A percentile compares a stretch with the other conserved stretches of the same genome.
These are phyloP conservation scores for Drosophila setosimentum DNA, from an alignment of 2,888 invertebrate genomes.

Conservation along the genomic window DNA sequence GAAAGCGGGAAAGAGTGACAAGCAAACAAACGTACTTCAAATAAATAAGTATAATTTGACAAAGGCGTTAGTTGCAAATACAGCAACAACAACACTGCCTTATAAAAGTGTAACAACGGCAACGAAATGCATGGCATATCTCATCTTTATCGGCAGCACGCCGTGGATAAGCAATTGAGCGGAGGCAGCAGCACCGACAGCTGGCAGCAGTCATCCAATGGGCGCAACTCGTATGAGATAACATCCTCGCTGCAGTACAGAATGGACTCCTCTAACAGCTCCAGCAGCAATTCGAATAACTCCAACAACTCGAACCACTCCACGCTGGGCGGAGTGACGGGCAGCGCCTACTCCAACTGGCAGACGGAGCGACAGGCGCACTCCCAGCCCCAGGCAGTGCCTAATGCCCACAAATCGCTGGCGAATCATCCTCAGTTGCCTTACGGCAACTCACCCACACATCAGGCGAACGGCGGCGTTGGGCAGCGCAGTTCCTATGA, in stretches of 20 bases:
- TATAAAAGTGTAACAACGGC: slow-evolving; percentile 62
- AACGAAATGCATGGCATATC: slow-evolving; percentile 84
- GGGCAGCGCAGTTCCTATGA: slow-evolving; percentile 80
- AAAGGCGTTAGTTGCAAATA: slow-evolving; percentile 39
- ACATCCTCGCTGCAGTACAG: slow-evolving; percentile 71
- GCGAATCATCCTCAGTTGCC: slow-evolving; percentile 75
- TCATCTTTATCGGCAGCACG: slow-evolving; percentile 85
- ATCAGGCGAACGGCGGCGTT: slow-evolving; percentile 31
- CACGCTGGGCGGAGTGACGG: slow-evolving; percentile 66
- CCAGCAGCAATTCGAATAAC: slow-evolving; percentile 82
- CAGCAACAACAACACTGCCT: slow-evolving; percentile 47
- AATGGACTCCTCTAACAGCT: slow-evolving; percentile 83
- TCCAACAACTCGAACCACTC: slow-evolving; percentile 68
- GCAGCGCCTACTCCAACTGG: slow-evolving; percentile 69
- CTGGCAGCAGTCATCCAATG: slow-evolving; percentile 59
- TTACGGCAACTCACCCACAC: slow-evolving; percentile 76
- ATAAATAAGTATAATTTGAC: slow-evolving; percentile 40
- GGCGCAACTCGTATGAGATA: slow-evolving; percentile 64
- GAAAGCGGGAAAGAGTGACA: slow-evolving; percentile 38
- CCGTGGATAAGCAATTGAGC: slow-evolving; percentile 86
- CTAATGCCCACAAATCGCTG: slow-evolving; percentile 79
- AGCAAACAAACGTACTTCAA: slow-evolving; percentile 17
- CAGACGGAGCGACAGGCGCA: slow-evolving; percentile 76
- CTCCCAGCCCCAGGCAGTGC: slow-evolving; percentile 85
- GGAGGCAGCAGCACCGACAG: slow-evolving; percentile 52